phyloP scores from a whole-genome alignment of 2,888 invertebrate genomes.

The Sminthurides aquaticus region DNA sequence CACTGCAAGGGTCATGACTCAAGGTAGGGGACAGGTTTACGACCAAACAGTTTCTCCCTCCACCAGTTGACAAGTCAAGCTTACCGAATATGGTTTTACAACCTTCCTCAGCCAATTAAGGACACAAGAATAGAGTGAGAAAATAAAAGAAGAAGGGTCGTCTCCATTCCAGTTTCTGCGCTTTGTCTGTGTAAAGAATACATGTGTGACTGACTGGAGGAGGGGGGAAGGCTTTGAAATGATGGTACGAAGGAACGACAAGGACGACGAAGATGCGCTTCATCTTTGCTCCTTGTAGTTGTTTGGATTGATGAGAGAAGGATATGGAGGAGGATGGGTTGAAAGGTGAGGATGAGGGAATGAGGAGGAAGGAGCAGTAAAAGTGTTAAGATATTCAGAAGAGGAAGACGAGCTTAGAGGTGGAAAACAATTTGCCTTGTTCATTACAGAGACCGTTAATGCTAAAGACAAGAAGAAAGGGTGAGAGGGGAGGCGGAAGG shows the following conservation, averaged over 20 bases:
- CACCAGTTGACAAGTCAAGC: conserved; percentile 31
- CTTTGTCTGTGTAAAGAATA: too few species aligned
- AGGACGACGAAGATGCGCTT: too few species aligned
- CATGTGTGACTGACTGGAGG: too few species aligned
- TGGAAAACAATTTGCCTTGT: conserved; percentile 23
- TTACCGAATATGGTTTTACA: conserved; percentile 36
- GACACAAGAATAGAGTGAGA: conserved; percentile 19
- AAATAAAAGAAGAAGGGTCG: conserved; percentile 13
- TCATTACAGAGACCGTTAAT: not conserved
- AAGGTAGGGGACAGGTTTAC: conserved; percentile 41
- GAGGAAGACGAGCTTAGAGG: conserved; percentile 12
- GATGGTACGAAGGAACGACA: too few species aligned
- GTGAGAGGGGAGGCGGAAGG: not conserved
- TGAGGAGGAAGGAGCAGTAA: too few species aligned
- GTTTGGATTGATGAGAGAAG: too few species aligned
- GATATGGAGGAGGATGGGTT: too few species aligned
- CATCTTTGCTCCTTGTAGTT: too few species aligned
- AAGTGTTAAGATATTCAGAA: not conserved
- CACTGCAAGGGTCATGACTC: conserved; percentile 37
- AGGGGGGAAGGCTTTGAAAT: too few species aligned
- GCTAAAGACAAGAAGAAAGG: not conserved
- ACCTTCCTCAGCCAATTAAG: conserved; percentile 42
- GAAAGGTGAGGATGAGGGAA: too few species aligned
- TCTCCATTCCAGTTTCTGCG: too few species aligned
- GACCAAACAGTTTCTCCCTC: conserved; percentile 25